Evolutionary conservation across 2,797 vertebrate species (phyloP).

Genomic region (Myotis planiceps): DNA sequence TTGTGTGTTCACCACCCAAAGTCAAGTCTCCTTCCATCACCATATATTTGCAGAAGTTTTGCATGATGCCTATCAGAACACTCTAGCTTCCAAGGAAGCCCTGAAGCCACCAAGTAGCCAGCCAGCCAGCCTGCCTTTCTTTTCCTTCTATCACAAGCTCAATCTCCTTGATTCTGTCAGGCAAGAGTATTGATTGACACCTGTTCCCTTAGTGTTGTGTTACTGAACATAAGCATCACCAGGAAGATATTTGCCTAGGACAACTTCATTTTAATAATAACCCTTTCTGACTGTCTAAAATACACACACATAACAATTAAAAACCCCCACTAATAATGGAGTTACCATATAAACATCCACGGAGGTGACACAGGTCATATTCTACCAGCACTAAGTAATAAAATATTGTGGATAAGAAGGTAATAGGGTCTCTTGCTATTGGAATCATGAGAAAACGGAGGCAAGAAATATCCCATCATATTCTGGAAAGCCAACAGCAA

Average conservation of each 20-base stretch:
- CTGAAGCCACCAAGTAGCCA: fast-evolving
- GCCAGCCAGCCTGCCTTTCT: neutral
- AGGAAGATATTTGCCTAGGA: neutral
- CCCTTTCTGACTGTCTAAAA: neutral
- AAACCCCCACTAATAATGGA: neutral
- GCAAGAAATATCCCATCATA: fast-evolving
- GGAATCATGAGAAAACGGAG: neutral
- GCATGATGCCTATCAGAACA: neutral
- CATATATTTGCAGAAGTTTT: neutral
- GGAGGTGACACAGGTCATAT: neutral
- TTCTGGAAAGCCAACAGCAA: neutral
- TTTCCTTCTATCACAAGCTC: fast-evolving
- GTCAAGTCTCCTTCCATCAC: neutral
- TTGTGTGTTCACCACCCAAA: neutral
- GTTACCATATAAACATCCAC: neutral
- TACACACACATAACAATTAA: neutral
- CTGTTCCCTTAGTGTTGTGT: neutral
- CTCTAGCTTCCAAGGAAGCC: neutral
- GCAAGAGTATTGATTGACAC: neutral
- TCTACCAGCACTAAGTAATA: neutral
- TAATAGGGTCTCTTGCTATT: neutral
- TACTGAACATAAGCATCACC: neutral
- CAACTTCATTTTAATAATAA: neutral
- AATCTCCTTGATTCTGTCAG: neutral
- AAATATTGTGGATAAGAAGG: neutral